phyloP scores from a whole-genome alignment of 2,888 invertebrate genomes.

The Zaprionus obscuricornis region DNA sequence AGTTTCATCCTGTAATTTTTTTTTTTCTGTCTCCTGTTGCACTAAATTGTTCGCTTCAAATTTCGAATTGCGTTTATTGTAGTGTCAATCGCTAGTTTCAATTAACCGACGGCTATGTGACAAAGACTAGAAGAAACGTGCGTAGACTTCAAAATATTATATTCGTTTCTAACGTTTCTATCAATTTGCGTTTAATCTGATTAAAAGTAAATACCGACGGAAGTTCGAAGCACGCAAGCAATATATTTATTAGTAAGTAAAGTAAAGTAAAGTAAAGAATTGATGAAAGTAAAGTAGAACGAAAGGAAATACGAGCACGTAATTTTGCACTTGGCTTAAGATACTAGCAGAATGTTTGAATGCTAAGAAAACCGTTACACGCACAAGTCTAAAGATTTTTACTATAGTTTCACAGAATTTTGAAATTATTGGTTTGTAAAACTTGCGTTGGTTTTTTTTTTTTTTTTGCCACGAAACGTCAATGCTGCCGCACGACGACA shows the following conservation, averaged over 20 bases:
- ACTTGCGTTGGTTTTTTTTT: no score
- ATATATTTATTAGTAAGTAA: slow-evolving; percentile 62
- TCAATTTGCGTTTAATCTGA: no score
- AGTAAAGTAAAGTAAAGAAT: no score
- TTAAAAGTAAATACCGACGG: slow-evolving; percentile 50
- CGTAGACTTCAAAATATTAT: neutral
- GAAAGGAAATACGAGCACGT: no score
- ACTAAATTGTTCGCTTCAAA: slow-evolving; percentile 39
- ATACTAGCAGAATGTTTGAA: no score
- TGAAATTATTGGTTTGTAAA: no score
- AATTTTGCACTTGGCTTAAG: no score
- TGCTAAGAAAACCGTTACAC: no score
- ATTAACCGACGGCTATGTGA: slow-evolving; percentile 50
- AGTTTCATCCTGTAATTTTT: slow-evolving; percentile 79
- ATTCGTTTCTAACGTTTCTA: no score
- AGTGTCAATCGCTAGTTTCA: slow-evolving; percentile 34
- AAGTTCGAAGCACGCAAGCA: slow-evolving; percentile 46
- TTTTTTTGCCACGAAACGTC: slow-evolving; percentile 58
- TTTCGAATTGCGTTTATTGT: slow-evolving; percentile 29
- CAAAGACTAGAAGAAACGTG: slow-evolving; percentile 22
- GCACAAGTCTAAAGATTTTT: no score
- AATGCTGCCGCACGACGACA: slow-evolving; percentile 76
- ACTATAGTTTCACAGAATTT: no score
- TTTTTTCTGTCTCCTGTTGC: slow-evolving; percentile 21
- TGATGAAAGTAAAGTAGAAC: no score